A percentile compares a stretch with the other conserved stretches of the same genome.
These are phyloP conservation scores for Cotesia congregata DNA, from an alignment of 2,888 invertebrate genomes.

Conservation along the genomic window DNA sequence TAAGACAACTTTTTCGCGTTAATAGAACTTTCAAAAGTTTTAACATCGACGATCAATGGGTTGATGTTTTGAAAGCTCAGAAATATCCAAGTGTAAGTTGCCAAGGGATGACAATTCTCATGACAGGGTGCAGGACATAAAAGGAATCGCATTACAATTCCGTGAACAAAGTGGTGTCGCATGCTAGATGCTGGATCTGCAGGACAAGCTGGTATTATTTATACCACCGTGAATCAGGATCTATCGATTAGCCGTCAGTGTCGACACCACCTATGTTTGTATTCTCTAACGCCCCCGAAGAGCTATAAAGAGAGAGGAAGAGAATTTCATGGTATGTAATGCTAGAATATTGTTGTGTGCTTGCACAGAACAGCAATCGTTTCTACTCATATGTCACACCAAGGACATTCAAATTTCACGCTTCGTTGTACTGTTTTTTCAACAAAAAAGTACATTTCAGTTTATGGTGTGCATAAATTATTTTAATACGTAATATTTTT, in stretches of 20 bases:
- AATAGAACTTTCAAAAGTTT: not conserved
- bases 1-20: not conserved
- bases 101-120: not conserved
- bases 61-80: not conserved
- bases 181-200: not conserved
- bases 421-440: conserved; percentile 15
- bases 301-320: not conserved
- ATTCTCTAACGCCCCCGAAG: conserved; percentile 16
- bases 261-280: conserved; percentile 29
- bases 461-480: not conserved
- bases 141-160: not conserved
- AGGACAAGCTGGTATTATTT: conserved; percentile 17
- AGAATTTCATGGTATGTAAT: not conserved
- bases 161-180: not conserved
- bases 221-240: conserved; percentile 25
- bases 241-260: conserved; percentile 33
- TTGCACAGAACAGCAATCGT: not conserved
- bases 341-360: not conserved
- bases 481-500: not conserved
- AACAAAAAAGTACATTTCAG: not conserved
- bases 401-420: conserved; percentile 40
- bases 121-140: not conserved
- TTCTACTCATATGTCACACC: conserved; percentile 28
- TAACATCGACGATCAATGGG: not conserved
- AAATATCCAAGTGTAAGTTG: not conserved